Conservation (phyloP, 2,797 vertebrate genomes). For the Apogon hyalosoma region DNA sequence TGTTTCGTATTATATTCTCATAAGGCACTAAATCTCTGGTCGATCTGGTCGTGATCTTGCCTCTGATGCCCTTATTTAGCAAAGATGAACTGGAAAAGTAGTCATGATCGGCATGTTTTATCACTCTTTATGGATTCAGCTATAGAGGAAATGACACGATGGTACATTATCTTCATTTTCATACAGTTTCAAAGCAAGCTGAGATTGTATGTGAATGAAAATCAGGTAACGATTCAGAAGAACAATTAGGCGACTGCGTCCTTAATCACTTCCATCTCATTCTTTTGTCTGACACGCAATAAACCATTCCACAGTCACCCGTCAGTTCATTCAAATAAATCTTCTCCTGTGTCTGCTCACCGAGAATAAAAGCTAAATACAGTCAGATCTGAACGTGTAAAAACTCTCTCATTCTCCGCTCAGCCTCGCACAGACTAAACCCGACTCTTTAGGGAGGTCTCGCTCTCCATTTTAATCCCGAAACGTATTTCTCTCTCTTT, state of each 20-base stretch:
- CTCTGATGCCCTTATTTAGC: too few relatives aligned
- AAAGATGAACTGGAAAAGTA: too few relatives aligned
- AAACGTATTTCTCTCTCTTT: slow-evolving; percentile 68
- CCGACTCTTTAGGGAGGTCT: slow-evolving; percentile 73
- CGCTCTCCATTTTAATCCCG: slow-evolving; percentile 74
- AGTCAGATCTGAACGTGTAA: slow-evolving; percentile 31
- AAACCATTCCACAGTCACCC: slow-evolving; percentile 19
- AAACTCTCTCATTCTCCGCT: slow-evolving; percentile 43
- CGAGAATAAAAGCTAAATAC: slow-evolving; percentile 40
- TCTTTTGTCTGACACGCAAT: slow-evolving; percentile 1
- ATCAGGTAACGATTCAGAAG: slow-evolving; percentile 9
- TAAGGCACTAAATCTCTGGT: too few relatives aligned
- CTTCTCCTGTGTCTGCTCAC: slow-evolving; percentile 4
- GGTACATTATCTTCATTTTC: neutral
- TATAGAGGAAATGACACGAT: neutral
- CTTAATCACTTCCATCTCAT: slow-evolving; percentile 23
- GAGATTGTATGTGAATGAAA: neutral
- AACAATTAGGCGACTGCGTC: slow-evolving; percentile 12
- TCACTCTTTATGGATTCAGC: neutral
- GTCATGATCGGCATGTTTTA: too few relatives aligned
- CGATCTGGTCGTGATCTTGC: too few relatives aligned
- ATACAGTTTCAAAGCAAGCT: neutral
- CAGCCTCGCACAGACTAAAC: slow-evolving; percentile 51
- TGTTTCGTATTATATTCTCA: too few relatives aligned
- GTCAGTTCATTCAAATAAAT: slow-evolving; percentile 30